Evolutionary conservation across 2,888 invertebrate species (phyloP).

Genomic region (Drosophila tanythrix): DNA sequence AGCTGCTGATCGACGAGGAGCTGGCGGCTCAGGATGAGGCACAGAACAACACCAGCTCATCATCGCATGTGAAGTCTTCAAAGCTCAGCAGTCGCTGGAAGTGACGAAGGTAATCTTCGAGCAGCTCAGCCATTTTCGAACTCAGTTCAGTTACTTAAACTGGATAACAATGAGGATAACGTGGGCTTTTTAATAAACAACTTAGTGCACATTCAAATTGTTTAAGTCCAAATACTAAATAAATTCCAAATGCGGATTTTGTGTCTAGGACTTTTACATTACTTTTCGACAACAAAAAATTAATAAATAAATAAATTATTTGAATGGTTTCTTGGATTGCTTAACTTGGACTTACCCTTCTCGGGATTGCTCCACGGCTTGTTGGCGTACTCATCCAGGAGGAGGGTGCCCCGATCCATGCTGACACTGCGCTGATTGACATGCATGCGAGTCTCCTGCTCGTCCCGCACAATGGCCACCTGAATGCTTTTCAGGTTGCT

Average conservation of each 20-base stretch:
- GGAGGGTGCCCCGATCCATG: constrained; percentile 88
- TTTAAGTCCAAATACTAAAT: neutral
- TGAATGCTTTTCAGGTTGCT: constrained; percentile 94
- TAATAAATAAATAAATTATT: neutral
- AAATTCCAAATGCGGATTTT: neutral
- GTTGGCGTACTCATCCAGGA: constrained; percentile 92
- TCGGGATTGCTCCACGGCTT: constrained; percentile 95
- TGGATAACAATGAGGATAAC: neutral
- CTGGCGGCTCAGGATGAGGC: constrained; percentile 88
- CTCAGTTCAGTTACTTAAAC: neutral
- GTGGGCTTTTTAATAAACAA: neutral
- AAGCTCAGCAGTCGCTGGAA: constrained; percentile 82
- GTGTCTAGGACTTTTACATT: neutral
- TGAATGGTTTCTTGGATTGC: neutral
- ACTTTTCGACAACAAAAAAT: neutral
- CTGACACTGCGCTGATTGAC: constrained; percentile 92
- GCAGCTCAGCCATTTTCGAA: neutral
- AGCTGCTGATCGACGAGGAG: constrained; percentile 93
- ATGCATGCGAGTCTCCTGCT: constrained; percentile 90
- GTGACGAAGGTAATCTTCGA: constrained; percentile 57
- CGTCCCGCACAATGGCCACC: constrained; percentile 92
- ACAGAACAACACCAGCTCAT: constrained; percentile 48
- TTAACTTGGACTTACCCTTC: constrained; percentile 86
- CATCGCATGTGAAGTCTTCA: constrained; percentile 54
- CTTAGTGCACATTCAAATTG: neutral